Evolutionary conservation across 2,888 invertebrate genomes (phyloP), one percentile per base, ranked within the genome.

Genomic region (Tolmerus cingulatus): DNA sequence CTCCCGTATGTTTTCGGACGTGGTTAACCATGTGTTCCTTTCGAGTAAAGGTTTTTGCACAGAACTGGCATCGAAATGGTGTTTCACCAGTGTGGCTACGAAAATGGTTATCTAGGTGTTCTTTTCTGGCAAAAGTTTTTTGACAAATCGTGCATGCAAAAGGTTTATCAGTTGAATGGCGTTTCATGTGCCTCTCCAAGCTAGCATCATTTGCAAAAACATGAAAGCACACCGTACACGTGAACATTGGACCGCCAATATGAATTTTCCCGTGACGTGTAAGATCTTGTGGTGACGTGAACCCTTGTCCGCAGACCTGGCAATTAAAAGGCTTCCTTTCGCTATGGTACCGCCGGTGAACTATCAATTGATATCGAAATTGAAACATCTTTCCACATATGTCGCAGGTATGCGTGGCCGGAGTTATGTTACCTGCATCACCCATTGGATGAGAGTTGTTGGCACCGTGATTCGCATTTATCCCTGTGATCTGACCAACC

Each of bases 1-100:
- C 97, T 89, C 96, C 96, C 12, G 96, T 95, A 91, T 97, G 95
- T 89, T 97, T 94, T 91, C 97, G 94, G 90, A 97, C 96, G 93
- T 97, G 97, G 93, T 97, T 97, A 89, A 96, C 96, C 91, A 97
- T 95, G 92, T 97, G 97, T 92, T 97, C 97, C 91, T 97, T 96
- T 89, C 97, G 94, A 89, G 97, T 97, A 93, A 97, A 97, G 89
- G 96, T 93, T 93, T 97, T 97, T 89, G 96, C 96, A 92, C 97
- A 97, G 90, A 96, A 96, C 66, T 96, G 95, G 93, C 97, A 97
- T 88, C 95, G 96, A 91, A 96, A 97, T 12, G 97, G 97, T 91
- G 97, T 97, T 92, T 97, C 97, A 89, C 96, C 96, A 1, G 96
- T 95, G 91, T 97, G 95, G 89, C 97, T 94, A 91, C 97, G 94